These are phyloP conservation scores for Macrosiphum euphorbiae DNA, from an alignment of 2,888 invertebrate genomes.

Conservation along the genomic window DNA sequence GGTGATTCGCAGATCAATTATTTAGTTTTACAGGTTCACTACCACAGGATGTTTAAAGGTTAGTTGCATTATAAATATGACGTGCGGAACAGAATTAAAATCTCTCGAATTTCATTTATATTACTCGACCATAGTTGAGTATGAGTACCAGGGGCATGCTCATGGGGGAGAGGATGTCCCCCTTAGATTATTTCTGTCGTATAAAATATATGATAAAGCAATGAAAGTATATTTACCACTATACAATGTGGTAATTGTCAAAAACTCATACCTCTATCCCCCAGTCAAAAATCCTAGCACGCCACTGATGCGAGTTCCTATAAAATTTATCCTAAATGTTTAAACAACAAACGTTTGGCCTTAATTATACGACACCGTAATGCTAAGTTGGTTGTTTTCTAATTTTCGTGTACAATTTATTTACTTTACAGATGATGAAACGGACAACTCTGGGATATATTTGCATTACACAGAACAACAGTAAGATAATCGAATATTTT, in stretches of 20 bases:
- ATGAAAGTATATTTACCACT: too few species aligned
- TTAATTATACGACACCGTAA: background rate
- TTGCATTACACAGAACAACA: slow-evolving; percentile 82
- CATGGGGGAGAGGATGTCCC: too few species aligned
- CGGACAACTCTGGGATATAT: slow-evolving; percentile 88
- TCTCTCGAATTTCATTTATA: background rate
- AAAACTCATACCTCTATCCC: too few species aligned
- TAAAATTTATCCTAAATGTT: background rate
- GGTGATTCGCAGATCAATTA: slow-evolving; percentile 85
- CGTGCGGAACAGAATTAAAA: background rate
- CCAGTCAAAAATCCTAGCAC: too few species aligned
- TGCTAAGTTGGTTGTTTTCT: background rate
- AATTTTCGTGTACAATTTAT: background rate
- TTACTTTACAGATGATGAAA: slow-evolving; percentile 77
- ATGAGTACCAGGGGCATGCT: too few species aligned
- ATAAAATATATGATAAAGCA: too few species aligned
- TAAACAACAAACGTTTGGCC: background rate
- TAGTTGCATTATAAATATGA: background rate
- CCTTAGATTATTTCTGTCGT: too few species aligned
- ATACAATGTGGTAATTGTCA: too few species aligned
- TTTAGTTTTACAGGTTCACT: slow-evolving; percentile 94
- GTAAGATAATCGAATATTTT: slow-evolving; percentile 72
- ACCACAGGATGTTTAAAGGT: slow-evolving; percentile 80
- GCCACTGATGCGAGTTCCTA: too few species aligned
- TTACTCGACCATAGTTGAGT: background rate